Percentiles rank a stretch among this genome's conserved stretches.
These are phyloP conservation scores for Clarias magur DNA, from an alignment of 2,113 vertebrate species.

Conservation along the genomic window DNA sequence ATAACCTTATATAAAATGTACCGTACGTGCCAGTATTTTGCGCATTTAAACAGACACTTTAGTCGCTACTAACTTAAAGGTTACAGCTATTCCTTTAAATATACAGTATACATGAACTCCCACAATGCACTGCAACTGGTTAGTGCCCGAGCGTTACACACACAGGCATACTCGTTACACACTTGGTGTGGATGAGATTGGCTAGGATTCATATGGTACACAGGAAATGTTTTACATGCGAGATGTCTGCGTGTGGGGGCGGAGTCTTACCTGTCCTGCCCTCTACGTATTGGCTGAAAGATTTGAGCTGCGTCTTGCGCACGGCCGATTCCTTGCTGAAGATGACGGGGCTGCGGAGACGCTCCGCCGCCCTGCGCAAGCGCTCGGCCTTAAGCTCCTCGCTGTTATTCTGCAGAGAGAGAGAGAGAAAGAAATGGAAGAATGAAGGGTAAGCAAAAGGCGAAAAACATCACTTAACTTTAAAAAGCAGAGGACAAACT, in stretches of 20 bases:
- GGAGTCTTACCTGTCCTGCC: conserved; percentile 86
- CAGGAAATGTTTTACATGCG: background rate
- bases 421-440: conserved; percentile 6
- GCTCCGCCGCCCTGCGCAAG: conserved; percentile 86
- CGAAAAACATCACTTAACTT: conserved; percentile 20
- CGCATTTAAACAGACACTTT: background rate
- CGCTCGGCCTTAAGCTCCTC: conserved; percentile 86
- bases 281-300: conserved; percentile 98
- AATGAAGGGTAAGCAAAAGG: background rate
- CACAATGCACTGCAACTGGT: background rate
- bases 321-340: conserved; percentile 93
- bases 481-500: conserved; percentile 36
- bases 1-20: too few species aligned
- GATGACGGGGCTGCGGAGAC: conserved; percentile 88
- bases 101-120: background rate
- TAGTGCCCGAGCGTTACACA: background rate
- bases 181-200: background rate
- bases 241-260: background rate
- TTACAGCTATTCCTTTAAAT: background rate
- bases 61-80: background rate
- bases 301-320: conserved; percentile 96
- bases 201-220: background rate
- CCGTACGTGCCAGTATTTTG: background rate
- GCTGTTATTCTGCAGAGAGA: conserved; percentile 79
- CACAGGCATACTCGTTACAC: background rate